phyloP scores from a whole-genome alignment of 37 sponge, comb jelly and placozoan species.

The Oopsacas minuta region DNA sequence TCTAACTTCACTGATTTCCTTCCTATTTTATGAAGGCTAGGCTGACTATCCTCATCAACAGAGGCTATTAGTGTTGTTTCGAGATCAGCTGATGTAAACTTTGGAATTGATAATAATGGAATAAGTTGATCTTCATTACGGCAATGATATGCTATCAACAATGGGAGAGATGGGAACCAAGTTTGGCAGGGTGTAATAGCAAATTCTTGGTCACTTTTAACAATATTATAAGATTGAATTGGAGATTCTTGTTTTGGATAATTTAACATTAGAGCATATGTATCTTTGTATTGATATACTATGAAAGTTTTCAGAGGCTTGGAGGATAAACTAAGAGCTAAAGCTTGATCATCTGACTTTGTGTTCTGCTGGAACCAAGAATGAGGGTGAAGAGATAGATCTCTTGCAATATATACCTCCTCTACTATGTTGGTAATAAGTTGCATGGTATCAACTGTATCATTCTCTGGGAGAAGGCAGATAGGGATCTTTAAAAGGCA shows the following conservation, averaged over 20 bases:
- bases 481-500: background rate
- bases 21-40: background rate
- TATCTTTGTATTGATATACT: background rate
- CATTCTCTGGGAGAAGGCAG: background rate
- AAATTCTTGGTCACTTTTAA: background rate
- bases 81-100: background rate
- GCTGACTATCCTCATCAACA: too few species aligned
- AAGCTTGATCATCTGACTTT: background rate
- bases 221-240: background rate
- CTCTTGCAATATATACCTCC: background rate
- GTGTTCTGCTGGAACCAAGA: background rate
- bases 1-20: background rate
- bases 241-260: background rate
- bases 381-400: background rate
- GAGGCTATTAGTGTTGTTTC: background rate
- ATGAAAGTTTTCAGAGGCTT: background rate
- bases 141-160: background rate
- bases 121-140: background rate
- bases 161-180: background rate
- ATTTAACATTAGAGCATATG: background rate
- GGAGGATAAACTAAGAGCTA: background rate
- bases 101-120: background rate
- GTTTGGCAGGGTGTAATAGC: background rate
- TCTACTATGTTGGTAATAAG: background rate
- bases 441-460: background rate